Evolutionary conservation across 2,797 vertebrate genomes (phyloP), one percentile per base, ranked within the genome.

Genomic region (Sciurus vulgaris): DNA sequence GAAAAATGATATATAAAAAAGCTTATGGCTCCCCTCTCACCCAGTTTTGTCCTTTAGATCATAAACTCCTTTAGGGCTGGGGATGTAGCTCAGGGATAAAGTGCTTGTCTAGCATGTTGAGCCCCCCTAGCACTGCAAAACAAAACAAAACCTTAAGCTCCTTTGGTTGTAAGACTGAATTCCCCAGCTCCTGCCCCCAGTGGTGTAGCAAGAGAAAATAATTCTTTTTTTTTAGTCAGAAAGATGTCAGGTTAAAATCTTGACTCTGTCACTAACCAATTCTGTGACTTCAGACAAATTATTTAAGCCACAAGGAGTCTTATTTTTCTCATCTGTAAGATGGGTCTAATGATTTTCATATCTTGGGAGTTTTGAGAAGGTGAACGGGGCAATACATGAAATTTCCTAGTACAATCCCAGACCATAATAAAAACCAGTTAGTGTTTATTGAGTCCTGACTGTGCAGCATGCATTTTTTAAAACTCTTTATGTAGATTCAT

Each of bases 191-290:
- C 47, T 54, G 51, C 51, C 17, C 3, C 10, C 63, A 28, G 1
- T 61, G 41, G 28, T 38, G 17, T 3, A 67, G 65, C 65, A 67
- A 67, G 54, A 86, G 86, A 88, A 51, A 79, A 67, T 28, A 79
- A 56, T 56, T 56, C 24, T 24, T 59, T 51, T 56, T 59, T 59
- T 59, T 24, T 26, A 70, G 70, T 86, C 35, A 78, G 44, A 54
- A 24, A 49, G 86, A 56, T 83, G 89, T 76, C 92, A 65, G 69
- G 24, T 74, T 86, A 78, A 92, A 89, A 83, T 51, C 56, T 69
- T 61, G 54, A 83, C 26, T 72, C 15, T 38, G 26, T 54, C 70
- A 41, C 47, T 84, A 67, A 54, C 0, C 56, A 81, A 35, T 18
- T 92, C 65, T 81, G 41, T 44, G 56, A 59, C 44, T 78, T 84